Conservation (phyloP, 2,888 invertebrate species). For the Drosophila macrospina region DNA sequence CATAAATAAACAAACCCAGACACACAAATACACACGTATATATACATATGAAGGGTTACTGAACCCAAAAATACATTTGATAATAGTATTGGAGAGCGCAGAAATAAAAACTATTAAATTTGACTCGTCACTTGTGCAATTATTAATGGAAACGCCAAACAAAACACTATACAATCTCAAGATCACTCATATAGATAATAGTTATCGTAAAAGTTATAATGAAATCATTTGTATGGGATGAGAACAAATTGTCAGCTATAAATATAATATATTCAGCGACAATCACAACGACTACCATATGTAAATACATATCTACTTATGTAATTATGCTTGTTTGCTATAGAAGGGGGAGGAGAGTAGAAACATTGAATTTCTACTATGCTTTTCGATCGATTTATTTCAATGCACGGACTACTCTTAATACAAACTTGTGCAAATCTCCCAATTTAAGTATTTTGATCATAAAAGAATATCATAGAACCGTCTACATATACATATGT, state of each 20-base stretch:
- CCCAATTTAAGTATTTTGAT: too few relatives aligned
- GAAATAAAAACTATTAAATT: conserved; percentile 6
- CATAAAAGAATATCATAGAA: too few relatives aligned
- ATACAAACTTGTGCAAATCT: too few relatives aligned
- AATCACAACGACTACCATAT: conserved; percentile 19
- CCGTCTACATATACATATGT: too few relatives aligned
- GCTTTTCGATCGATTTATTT: conserved; percentile 6
- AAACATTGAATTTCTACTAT: conserved; percentile 8
- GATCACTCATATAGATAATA: conserved; percentile 43
- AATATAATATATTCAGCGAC: conserved; percentile 23
- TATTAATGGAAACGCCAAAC: conserved; percentile 27
- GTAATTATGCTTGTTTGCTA: conserved; percentile 14
- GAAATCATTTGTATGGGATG: conserved; percentile 60
- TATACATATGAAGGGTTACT: conserved; percentile 20
- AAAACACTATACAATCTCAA: conserved; percentile 30
- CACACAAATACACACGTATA: not conserved
- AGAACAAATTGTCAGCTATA: conserved; percentile 35
- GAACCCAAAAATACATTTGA: conserved; percentile 23
- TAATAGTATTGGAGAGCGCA: not conserved
- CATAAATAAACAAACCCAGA: not conserved
- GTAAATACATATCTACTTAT: conserved; percentile 2
- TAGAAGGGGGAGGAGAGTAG: not conserved
- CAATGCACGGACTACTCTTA: too few relatives aligned
- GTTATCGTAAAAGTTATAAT: conserved; percentile 46
- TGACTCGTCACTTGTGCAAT: conserved; percentile 18